Conservation (phyloP, 2,888 invertebrate genomes). For the Blomia tropicalis region DNA sequence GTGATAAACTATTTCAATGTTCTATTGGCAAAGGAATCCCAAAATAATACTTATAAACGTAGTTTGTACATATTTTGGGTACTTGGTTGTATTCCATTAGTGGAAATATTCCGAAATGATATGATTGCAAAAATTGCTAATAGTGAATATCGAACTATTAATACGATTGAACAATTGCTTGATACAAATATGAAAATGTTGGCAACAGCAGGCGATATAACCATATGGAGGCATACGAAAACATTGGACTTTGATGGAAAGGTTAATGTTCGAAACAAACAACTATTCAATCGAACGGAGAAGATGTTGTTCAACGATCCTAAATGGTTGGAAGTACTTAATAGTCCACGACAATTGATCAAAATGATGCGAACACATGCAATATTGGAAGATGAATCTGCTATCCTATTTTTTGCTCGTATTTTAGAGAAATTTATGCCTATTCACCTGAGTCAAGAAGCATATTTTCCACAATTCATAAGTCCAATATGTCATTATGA, state of each 20-base stretch:
- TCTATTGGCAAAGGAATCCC: background rate
- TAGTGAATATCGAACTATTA: background rate
- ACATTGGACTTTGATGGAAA: background rate
- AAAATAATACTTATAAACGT: background rate
- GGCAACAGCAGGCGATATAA: background rate
- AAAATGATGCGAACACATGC: background rate
- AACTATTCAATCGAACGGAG: background rate
- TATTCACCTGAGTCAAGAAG: background rate
- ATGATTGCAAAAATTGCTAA: conserved; percentile 10
- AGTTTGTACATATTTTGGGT: background rate
- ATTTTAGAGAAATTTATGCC: background rate
- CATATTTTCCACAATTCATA: conserved; percentile 2
- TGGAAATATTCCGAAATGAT: conserved; percentile 8
- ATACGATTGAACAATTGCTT: background rate
- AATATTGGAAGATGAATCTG: conserved; percentile 7
- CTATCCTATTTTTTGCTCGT: background rate
- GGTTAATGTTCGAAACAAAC: background rate
- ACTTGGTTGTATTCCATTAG: background rate
- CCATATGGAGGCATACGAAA: background rate
- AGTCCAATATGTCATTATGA: background rate
- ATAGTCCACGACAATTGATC: background rate
- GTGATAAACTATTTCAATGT: background rate
- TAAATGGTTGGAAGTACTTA: background rate
- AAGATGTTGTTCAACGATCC: background rate
- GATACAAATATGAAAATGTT: background rate